phyloP scores from a whole-genome alignment of 2,113 vertebrate genomes.

The Epinephelus lanceolatus region DNA sequence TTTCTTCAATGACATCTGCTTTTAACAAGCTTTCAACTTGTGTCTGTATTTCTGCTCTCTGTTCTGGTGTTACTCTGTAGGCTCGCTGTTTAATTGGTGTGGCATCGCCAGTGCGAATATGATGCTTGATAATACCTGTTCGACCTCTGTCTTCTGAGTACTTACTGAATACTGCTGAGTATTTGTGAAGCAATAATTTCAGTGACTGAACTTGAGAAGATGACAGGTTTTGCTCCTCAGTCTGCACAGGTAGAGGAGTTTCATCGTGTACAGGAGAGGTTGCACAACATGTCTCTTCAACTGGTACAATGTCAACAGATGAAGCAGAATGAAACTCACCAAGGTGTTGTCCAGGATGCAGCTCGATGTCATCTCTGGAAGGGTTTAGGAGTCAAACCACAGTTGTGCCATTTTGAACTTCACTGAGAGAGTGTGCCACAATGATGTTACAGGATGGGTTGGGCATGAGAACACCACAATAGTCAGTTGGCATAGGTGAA shows the following conservation, averaged over 20 bases:
- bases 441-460: too few relatives aligned
- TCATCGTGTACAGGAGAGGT: background rate
- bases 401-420: constrained; percentile 26
- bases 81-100: constrained; percentile 4
- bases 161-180: background rate
- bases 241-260: background rate
- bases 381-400: background rate
- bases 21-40: background rate
- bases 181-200: background rate
- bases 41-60: constrained; percentile 8
- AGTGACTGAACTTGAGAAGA: background rate
- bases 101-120: background rate
- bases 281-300: background rate
- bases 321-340: constrained; percentile 20
- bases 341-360: constrained; percentile 12
- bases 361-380: background rate
- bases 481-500: background rate
- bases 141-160: background rate
- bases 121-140: background rate
- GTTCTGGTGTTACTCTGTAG: constrained; percentile 7
- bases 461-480: constrained; percentile 17
- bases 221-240: background rate
- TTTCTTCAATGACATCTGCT: constrained; percentile 10
- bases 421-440: too few relatives aligned
- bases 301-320: background rate